These are phyloP conservation scores for Suillia variegata DNA, from an alignment of 2,888 invertebrate genomes.

Conservation along the genomic window DNA sequence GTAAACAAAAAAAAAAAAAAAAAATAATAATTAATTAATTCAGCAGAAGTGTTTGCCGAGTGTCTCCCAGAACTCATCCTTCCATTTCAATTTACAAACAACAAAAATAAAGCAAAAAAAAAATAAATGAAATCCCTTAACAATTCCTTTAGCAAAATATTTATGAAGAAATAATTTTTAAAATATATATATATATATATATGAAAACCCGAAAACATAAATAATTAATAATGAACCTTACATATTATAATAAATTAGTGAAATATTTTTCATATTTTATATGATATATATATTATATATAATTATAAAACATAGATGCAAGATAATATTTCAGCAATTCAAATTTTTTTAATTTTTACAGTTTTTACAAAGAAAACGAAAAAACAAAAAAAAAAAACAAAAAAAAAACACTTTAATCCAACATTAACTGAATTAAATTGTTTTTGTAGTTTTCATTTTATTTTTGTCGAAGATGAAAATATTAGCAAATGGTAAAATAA, in stretches of 20 bases:
- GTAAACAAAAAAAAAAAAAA: neutral
- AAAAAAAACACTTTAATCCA: conserved; percentile 15
- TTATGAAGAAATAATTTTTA: conserved; percentile 35
- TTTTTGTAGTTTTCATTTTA: conserved; percentile 46
- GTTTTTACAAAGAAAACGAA: neutral
- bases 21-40: neutral
- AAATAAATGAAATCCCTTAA: conserved; percentile 50
- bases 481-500: conserved; percentile 19
- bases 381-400: neutral
- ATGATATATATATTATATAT: conserved; percentile 37
- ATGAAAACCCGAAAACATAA: neutral
- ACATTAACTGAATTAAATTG: conserved; percentile 13
- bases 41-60: conserved; percentile 4
- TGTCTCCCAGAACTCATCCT: conserved; percentile 29
- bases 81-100: conserved; percentile 31
- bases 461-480: conserved; percentile 24
- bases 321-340: conserved; percentile 41
- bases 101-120: conserved; percentile 25
- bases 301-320: conserved; percentile 33
- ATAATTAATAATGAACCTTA: conserved; percentile 26
- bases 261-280: conserved; percentile 33
- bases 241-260: conserved; percentile 30
- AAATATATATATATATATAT: conserved; percentile 11
- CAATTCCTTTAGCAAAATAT: conserved; percentile 61
- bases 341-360: conserved; percentile 13